Conservation (phyloP, 2,797 vertebrate species). For the Artibeus jamaicensis region DNA sequence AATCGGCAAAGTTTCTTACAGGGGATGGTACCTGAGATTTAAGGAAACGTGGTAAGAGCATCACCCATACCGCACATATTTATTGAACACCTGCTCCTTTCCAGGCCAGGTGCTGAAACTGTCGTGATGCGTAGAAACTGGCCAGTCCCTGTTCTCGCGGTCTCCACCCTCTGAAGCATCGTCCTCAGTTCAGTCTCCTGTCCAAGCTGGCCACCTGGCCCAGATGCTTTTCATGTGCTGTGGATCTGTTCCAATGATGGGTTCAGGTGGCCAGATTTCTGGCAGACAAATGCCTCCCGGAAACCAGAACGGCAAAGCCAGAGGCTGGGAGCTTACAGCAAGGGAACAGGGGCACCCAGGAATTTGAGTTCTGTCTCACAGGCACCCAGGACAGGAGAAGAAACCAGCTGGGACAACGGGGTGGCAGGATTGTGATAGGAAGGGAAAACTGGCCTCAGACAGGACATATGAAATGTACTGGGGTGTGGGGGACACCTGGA, state of each 20-base stretch:
- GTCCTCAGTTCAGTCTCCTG: not conserved
- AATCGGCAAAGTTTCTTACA: not conserved
- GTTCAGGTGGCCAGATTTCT: not conserved
- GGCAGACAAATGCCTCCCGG: not conserved
- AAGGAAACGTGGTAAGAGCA: not conserved
- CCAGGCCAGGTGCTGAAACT: not conserved
- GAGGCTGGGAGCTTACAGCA: not conserved
- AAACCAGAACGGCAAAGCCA: not conserved
- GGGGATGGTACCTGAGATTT: not conserved
- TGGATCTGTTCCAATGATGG: not conserved
- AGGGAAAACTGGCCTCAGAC: not conserved
- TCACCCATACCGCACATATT: not conserved
- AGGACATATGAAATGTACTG: not conserved
- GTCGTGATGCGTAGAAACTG: not conserved
- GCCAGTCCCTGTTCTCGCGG: too few relatives aligned
- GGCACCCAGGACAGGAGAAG: not conserved
- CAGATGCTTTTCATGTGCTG: not conserved
- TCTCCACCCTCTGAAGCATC: not conserved
- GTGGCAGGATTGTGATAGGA: not conserved
- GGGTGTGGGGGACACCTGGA: not conserved
- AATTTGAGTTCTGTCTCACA: not conserved
- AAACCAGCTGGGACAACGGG: not conserved
- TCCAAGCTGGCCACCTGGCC: not conserved
- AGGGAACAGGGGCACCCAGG: not conserved
- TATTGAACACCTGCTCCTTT: not conserved